Conservation (phyloP, 2,888 invertebrate genomes). For the Callyntrura sp. region DNA sequence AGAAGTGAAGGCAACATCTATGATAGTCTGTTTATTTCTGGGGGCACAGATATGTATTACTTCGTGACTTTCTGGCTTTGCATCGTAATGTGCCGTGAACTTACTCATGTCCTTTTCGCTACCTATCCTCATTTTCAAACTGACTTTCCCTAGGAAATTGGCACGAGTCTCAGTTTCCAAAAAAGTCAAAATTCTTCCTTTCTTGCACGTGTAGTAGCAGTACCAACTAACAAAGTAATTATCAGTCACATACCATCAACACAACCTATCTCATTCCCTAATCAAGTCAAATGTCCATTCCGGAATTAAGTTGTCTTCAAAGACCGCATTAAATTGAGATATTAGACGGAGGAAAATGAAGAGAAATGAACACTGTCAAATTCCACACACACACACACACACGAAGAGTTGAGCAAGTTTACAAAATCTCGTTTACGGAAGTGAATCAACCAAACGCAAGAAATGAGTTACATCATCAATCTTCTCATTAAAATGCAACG, state of each 20-base stretch:
- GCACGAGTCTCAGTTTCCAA: neutral
- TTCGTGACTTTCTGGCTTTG: neutral
- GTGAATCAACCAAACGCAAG: neutral
- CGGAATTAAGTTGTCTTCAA: neutral
- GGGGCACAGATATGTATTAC: neutral
- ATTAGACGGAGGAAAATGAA: constrained; percentile 30
- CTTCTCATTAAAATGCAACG: constrained; percentile 37
- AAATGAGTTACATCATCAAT: neutral
- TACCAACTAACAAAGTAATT: neutral
- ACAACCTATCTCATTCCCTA: neutral
- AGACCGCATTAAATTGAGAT: neutral
- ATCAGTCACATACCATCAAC: neutral
- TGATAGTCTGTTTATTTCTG: neutral
- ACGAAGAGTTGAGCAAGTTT: neutral
- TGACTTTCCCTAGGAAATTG: neutral
- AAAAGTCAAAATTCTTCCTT: constrained; percentile 21
- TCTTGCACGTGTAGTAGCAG: no score
- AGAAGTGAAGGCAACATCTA: neutral
- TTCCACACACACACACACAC: no score
- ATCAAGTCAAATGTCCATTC: neutral
- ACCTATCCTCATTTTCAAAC: neutral
- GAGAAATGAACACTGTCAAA: constrained; percentile 19
- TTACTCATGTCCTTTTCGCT: neutral
- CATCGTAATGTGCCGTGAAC: neutral
- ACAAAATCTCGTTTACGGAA: neutral